These are phyloP conservation scores for Turritopsis rubra DNA, from an alignment of 30 jellyfish, hydroid and myxozoan genomes.

Conservation along the genomic window DNA sequence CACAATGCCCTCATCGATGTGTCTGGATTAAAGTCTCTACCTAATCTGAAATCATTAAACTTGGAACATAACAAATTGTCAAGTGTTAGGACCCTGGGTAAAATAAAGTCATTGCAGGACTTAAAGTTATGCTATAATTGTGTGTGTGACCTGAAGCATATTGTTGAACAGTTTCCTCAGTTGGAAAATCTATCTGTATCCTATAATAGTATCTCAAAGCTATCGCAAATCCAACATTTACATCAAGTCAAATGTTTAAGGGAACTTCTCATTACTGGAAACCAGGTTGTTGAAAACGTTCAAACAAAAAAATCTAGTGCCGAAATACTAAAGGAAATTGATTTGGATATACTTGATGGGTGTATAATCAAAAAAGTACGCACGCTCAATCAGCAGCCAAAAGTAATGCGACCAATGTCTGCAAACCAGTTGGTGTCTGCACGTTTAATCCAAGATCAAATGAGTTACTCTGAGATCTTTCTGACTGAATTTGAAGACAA, in stretches of 20 bases:
- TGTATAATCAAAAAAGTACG: background rate
- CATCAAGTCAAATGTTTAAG: background rate
- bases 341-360: conserved; percentile 18
- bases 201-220: background rate
- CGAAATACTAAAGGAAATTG: background rate
- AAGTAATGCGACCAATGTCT: conserved; percentile 40
- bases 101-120: conserved; percentile 7
- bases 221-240: conserved; percentile 1
- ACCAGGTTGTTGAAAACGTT: conserved; percentile 11
- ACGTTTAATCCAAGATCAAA: conserved; percentile 22
- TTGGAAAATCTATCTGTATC: conserved; percentile 10
- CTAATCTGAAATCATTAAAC: background rate
- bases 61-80: conserved; percentile 20
- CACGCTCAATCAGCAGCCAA: conserved; percentile 8
- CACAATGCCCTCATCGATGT: conserved; percentile 8
- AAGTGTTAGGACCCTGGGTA: background rate
- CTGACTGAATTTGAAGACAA: background rate
- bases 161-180: conserved; percentile 15
- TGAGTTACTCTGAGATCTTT: conserved; percentile 8
- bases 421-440: conserved; percentile 35
- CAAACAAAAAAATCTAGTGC: background rate
- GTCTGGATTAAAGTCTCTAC: conserved; percentile 26
- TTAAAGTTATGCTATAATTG: conserved; percentile 13
- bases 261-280: conserved; percentile 21
- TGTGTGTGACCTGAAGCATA: background rate